Evolutionary conservation across 35 echinoderm and acorn worm species (phyloP).

Genomic region (Patiria miniata): DNA sequence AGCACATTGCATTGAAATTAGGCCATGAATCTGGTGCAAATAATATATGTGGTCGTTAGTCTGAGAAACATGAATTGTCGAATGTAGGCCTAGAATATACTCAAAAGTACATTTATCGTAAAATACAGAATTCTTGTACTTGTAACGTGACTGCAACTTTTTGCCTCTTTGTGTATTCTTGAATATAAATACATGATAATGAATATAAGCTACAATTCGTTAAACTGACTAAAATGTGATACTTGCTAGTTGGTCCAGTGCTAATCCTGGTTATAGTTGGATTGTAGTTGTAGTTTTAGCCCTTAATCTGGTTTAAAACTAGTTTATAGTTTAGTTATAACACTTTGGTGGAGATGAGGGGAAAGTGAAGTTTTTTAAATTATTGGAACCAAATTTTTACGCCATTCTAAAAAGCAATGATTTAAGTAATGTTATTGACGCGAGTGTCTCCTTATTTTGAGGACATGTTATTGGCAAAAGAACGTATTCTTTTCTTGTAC

Average conservation of each 20-base stretch:
- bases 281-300: not conserved
- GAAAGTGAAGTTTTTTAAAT: not conserved
- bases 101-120: not conserved
- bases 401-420: slow-evolving; percentile 24
- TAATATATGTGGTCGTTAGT: not conserved
- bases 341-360: not conserved
- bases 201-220: not conserved
- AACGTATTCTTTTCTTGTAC: not conserved
- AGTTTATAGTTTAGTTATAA: not conserved
- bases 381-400: slow-evolving; percentile 24
- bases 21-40: too few species aligned
- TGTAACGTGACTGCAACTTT: slow-evolving; percentile 5
- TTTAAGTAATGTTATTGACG: slow-evolving; percentile 8
- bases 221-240: not conserved
- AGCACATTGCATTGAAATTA: not conserved
- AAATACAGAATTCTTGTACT: not conserved
- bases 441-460: not conserved
- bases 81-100: not conserved
- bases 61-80: not conserved
- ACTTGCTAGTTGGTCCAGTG: not conserved
- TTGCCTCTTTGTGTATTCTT: slow-evolving; percentile 21
- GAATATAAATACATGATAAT: not conserved
- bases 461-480: slow-evolving; percentile 1
- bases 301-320: not conserved
- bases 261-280: not conserved